Percentiles rank a stretch among this genome's conserved stretches.
phyloP scores from a whole-genome alignment of 2,113 vertebrate genomes.

The Craseonycteris thonglongyai region DNA sequence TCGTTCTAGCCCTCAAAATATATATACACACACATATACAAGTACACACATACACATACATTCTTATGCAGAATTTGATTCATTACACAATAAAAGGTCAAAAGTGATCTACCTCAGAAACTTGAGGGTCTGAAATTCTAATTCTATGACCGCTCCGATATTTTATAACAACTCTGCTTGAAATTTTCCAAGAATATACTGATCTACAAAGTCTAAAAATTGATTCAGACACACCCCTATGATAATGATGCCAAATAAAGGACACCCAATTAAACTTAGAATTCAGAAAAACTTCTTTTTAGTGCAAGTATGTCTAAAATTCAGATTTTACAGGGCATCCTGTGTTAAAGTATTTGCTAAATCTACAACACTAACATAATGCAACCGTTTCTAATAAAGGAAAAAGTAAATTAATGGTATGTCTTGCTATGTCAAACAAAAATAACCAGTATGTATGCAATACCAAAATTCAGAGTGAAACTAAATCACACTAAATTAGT shows the following conservation, averaged over 20 bases:
- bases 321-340: not conserved
- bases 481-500: not conserved
- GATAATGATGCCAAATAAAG: not conserved
- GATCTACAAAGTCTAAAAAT: not conserved
- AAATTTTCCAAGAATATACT: not conserved
- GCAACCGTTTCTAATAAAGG: not conserved
- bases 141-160: not conserved
- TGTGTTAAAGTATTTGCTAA: not conserved
- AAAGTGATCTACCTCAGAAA: not conserved
- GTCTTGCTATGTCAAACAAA: not conserved
- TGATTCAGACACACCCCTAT: not conserved
- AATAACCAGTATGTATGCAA: not conserved
- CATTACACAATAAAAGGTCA: not conserved
- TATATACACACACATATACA: not conserved
- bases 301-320: not conserved
- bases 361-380: not conserved
- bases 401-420: not conserved
- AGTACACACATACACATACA: not conserved
- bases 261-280: not conserved
- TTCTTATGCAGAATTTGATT: not conserved
- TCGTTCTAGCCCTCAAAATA: not conserved
- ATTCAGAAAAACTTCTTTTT: not conserved
- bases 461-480: not conserved
- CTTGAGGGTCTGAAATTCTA: not conserved
- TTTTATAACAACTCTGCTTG: not conserved